phyloP scores from a whole-genome alignment of 2,888 invertebrate genomes.

The Chirona hameri region DNA sequence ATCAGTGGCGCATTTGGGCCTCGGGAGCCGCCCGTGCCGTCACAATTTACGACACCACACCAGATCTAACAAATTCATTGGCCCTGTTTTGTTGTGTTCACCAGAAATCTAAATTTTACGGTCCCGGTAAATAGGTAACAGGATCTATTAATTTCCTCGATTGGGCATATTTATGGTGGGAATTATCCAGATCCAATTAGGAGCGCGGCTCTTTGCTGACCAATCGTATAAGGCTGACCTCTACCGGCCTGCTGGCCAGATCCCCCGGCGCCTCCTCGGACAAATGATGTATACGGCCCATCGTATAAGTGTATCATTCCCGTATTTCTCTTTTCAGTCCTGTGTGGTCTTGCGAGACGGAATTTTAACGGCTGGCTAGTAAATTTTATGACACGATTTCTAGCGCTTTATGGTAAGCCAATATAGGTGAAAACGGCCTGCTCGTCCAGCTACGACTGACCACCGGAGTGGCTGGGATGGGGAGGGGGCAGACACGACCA shows the following conservation, averaged over 20 bases:
- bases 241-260: too few relatives aligned
- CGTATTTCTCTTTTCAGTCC: not conserved
- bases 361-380: constrained; percentile 8
- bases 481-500: too few relatives aligned
- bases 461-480: not conserved
- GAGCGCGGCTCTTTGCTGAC: too few relatives aligned
- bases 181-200: constrained; percentile 2
- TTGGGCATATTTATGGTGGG: not conserved
- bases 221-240: too few relatives aligned
- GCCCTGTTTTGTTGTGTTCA: constrained; percentile 1
- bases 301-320: constrained; percentile 26
- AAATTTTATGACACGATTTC: constrained; percentile 24
- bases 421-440: constrained; percentile 22
- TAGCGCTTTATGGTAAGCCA: constrained; percentile 23
- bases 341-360: constrained; percentile 27
- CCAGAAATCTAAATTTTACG: constrained; percentile 22
- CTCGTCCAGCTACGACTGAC: not conserved
- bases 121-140: not conserved
- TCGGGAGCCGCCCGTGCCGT: not conserved
- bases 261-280: too few relatives aligned
- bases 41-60: not conserved
- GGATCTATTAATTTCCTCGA: not conserved
- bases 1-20: not conserved
- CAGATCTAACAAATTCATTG: constrained; percentile 1
- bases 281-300: constrained; percentile 5